Evolutionary conservation across 92 coral and sea anemone genomes (phyloP).

Genomic region (Palythoa caribaeorum): DNA sequence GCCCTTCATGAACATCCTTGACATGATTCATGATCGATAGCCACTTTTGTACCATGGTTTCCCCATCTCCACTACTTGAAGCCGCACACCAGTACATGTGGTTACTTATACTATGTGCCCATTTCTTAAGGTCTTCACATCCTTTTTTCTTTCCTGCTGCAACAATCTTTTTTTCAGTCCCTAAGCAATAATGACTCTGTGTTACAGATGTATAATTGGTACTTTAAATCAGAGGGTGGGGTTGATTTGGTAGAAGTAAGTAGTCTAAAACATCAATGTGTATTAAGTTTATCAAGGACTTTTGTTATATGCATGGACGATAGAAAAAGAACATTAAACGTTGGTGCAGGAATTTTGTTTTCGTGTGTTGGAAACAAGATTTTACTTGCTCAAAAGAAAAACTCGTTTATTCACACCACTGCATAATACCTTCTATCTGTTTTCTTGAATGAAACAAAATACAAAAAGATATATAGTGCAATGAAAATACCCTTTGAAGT

Average conservation of each 20-base stretch:
- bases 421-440: not conserved
- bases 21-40: conserved; percentile 3
- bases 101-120: conserved; percentile 33
- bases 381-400: not conserved
- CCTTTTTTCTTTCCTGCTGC: conserved; percentile 30
- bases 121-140: conserved; percentile 16
- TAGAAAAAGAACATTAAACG: not conserved
- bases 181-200: not conserved
- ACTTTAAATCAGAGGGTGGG: not conserved
- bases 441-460: not conserved
- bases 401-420: not conserved
- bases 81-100: conserved; percentile 47
- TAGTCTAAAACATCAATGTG: not conserved
- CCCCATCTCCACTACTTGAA: conserved; percentile 17
- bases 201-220: not conserved
- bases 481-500: conserved; percentile 26
- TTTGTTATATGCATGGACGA: not conserved
- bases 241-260: not conserved
- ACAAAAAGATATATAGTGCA: not conserved
- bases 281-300: not conserved
- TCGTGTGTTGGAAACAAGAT: not conserved
- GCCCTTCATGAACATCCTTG: not conserved
- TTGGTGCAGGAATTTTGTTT: not conserved
- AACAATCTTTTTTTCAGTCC: conserved; percentile 12
- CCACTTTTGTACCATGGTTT: conserved; percentile 10